Conservation (phyloP, 2,113 vertebrate genomes). For the Nerophis lumbriciformis region DNA sequence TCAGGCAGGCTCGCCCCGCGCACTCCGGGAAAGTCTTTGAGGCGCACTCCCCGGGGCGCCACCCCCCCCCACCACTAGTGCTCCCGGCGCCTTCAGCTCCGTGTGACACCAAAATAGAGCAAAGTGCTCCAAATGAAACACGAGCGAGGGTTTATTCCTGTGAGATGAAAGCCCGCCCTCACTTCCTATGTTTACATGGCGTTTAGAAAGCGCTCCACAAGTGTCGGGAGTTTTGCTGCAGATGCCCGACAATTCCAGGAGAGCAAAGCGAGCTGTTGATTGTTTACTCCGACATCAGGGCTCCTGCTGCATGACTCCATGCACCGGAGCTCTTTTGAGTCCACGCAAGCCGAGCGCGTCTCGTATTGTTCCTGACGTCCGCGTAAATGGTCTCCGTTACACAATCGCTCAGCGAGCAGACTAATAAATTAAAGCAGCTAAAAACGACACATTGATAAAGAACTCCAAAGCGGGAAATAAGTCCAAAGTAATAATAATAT, state of each 20-base stretch:
- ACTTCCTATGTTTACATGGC: not conserved
- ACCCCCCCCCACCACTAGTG: too few species aligned
- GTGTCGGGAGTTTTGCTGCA: conserved; percentile 12
- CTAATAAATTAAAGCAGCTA: conserved; percentile 68
- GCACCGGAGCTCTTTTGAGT: conserved; percentile 32
- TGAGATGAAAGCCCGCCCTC: not conserved
- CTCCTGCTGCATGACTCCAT: too few species aligned
- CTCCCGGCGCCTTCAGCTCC: too few species aligned
- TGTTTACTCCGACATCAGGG: too few species aligned
- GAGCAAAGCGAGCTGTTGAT: not conserved
- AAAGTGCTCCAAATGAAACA: conserved; percentile 8
- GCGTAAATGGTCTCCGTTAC: conserved; percentile 50
- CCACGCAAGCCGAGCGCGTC: conserved; percentile 21
- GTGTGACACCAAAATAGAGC: too few species aligned
- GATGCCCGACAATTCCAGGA: conserved; percentile 61
- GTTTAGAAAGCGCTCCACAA: not conserved
- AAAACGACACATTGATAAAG: conserved; percentile 53
- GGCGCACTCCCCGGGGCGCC: too few species aligned
- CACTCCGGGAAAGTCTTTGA: too few species aligned
- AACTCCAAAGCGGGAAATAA: conserved; percentile 43
- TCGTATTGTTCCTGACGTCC: not conserved
- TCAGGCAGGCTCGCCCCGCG: too few species aligned
- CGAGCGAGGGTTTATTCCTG: conserved; percentile 22
- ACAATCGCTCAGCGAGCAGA: conserved; percentile 46
- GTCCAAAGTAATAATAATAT: not conserved